Conservation (phyloP, 35 echinoderm and acorn worm species). For the Chiridota heheva region DNA sequence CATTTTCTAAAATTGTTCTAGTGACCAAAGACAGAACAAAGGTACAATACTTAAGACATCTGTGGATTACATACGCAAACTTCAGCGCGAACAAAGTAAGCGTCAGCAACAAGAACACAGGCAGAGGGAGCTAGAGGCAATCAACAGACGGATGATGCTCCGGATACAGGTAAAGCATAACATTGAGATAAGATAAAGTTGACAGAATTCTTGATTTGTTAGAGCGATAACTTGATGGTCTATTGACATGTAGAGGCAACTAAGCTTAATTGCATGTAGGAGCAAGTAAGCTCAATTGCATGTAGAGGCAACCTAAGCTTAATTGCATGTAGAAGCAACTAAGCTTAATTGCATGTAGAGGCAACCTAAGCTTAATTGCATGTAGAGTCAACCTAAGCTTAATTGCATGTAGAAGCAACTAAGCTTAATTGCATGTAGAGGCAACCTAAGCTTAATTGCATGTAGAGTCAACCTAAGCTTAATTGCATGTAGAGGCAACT, state of each 20-base stretch:
- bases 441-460: too few species aligned
- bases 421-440: too few species aligned
- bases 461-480: too few species aligned
- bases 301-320: neutral
- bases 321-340: neutral
- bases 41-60: conserved; percentile 93
- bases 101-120: conserved; percentile 48
- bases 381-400: too few species aligned
- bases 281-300: neutral
- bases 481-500: too few species aligned
- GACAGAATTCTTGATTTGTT: neutral
- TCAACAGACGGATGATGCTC: conserved; percentile 81
- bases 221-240: neutral
- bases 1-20: too few species aligned
- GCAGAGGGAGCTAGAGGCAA: conserved; percentile 66
- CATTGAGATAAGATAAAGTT: neutral
- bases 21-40: conserved; percentile 94
- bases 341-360: neutral
- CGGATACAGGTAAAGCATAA: conserved; percentile 78
- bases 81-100: conserved; percentile 66
- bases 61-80: conserved; percentile 95
- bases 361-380: too few species aligned
- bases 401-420: too few species aligned
- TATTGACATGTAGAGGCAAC: neutral
- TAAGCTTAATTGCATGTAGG: neutral